Base-by-base conservation (phyloP, 1,140 invertebrate species). In the Pygmarrhopalites habei region DNA sequence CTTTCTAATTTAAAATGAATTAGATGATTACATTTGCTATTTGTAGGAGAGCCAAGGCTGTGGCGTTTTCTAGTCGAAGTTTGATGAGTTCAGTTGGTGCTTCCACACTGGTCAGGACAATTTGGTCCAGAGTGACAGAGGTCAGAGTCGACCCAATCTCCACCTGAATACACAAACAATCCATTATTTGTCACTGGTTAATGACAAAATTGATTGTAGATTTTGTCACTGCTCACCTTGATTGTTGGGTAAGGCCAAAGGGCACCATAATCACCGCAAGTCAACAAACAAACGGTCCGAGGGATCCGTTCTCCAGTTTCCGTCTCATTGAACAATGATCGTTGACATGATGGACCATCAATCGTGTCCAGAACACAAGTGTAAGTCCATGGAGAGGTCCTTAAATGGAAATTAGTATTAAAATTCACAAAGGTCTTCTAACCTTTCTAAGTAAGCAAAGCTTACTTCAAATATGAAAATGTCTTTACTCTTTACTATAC, bases 161-260 rank as follows among this genome's bases (percentile, higher is more conserved):
- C 15, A 46, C 35, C 59, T 61, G 35, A 25, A 7, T 14, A 29
- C 5, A 57, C 12, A 1, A 39, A 1, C 7, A 51, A 60, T 29
- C n/a, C 52, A 21, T 12, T 23, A 28, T 12, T 53, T n/a, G 29
- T 25, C 7, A 19, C 35, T 41, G 17, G 29, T 21, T 14, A 17
- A 26, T 58, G 14, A 49, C 21, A n/a, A n/a, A n/a, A n/a, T n/a
- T n/a, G n/a, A n/a, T n/a, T n/a, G n/a, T n/a, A n/a, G n/a, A n/a
- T n/a, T n/a, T n/a, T n/a, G n/a, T n/a, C n/a, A n/a, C n/a, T n/a
- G n/a, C n/a, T n/a, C n/a, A n/a, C n/a, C n/a, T n/a, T n/a, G n/a
- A n/a, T n/a, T n/a, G n/a, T n/a, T n/a, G 69, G 69, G 51, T 58
- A 66, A 15, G 69, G 69, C 69, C 69, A 70, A 1, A 70, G 53